phyloP scores from a whole-genome alignment of 2,797 vertebrate species.

The Melanotaenia pygmaea region DNA sequence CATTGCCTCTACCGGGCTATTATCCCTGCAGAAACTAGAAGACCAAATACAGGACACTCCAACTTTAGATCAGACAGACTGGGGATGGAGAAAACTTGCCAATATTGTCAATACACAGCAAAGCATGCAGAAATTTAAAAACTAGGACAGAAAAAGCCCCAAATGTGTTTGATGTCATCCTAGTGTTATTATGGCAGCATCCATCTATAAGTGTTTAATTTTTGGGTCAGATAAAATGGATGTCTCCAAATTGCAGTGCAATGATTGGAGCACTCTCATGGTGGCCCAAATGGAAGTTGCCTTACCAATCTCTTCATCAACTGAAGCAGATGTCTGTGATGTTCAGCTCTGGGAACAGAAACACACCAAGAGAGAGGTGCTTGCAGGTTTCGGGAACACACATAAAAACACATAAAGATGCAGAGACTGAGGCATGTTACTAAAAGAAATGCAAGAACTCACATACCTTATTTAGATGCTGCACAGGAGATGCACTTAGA shows the following conservation, averaged over 20 bases:
- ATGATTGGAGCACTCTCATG: constrained; percentile 37
- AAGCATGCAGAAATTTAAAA: constrained; percentile 2
- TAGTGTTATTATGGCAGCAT: constrained; percentile 7
- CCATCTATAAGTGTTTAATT: constrained; percentile 9
- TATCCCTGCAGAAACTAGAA: constrained; percentile 33
- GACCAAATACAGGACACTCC: constrained; percentile 29
- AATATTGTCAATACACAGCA: neutral
- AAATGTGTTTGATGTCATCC: neutral
- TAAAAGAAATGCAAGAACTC: neutral
- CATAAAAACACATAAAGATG: constrained; percentile 1
- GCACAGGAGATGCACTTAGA: neutral
- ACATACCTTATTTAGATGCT: neutral
- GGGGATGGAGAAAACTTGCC: constrained; percentile 1
- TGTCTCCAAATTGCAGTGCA: constrained; percentile 30
- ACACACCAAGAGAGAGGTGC: constrained; percentile 22
- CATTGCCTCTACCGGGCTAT: constrained; percentile 35
- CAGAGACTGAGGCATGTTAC: neutral
- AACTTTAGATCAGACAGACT: constrained; percentile 28
- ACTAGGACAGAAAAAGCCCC: constrained; percentile 1
- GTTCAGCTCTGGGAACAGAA: constrained; percentile 38
- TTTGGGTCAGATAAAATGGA: constrained; percentile 37
- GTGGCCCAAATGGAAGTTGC: constrained; percentile 25
- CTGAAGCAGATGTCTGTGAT: constrained; percentile 22
- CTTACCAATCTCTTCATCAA: constrained; percentile 51
- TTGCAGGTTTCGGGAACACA: constrained; percentile 12